These are phyloP conservation scores for Mylabris phalerata DNA, from an alignment of 1,140 invertebrate species.

Conservation along the genomic window DNA sequence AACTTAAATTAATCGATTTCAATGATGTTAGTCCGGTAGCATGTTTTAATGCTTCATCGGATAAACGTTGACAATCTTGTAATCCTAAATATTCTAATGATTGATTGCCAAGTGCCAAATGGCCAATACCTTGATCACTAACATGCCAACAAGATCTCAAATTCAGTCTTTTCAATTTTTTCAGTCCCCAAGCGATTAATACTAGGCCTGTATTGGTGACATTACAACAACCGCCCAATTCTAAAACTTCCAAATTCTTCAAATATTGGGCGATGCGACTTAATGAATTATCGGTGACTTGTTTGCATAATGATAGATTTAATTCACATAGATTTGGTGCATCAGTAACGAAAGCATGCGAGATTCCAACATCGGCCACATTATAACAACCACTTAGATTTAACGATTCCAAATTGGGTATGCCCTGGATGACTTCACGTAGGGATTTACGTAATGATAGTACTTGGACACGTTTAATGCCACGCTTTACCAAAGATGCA, in stretches of 20 bases:
- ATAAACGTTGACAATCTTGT: conserved; percentile 90
- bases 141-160: conserved; percentile 87
- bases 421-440: conserved; percentile 75
- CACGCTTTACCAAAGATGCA: conserved; percentile 74
- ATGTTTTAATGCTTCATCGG: conserved; percentile 82
- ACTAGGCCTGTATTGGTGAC: conserved; percentile 82
- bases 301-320: conserved; percentile 89
- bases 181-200: conserved; percentile 77
- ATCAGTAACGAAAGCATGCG: conserved; percentile 70
- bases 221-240: conserved; percentile 85
- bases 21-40: conserved; percentile 72
- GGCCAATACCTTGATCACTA: conserved; percentile 80
- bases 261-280: conserved; percentile 75
- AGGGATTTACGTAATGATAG: conserved; percentile 77
- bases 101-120: conserved; percentile 68
- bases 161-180: conserved; percentile 75
- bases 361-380: conserved; percentile 74
- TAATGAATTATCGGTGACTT: conserved; percentile 81
- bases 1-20: conserved; percentile 84
- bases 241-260: conserved; percentile 80
- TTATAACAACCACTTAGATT: conserved; percentile 92
- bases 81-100: conserved; percentile 78
- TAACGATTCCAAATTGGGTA: conserved; percentile 79
- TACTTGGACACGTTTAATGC: conserved; percentile 83
- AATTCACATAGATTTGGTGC: conserved; percentile 67